Conservation (phyloP, 2,888 invertebrate species). For the Platypus cylindrus region DNA sequence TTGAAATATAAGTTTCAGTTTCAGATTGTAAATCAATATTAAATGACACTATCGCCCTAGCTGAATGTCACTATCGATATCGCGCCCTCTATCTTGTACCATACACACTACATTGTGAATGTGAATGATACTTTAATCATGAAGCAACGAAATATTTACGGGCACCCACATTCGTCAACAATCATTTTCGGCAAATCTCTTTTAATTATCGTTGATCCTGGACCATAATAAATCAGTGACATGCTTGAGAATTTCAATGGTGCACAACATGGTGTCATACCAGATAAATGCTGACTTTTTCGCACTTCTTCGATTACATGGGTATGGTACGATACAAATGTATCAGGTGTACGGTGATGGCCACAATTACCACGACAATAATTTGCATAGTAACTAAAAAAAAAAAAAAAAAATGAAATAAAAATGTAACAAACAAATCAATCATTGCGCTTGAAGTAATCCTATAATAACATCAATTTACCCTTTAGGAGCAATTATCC, state of each 20-base stretch:
- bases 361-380: constrained; percentile 87
- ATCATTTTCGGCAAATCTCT: constrained; percentile 92
- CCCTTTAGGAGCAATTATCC: constrained; percentile 54
- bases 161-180: constrained; percentile 91
- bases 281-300: constrained; percentile 57
- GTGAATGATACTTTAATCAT: too few relatives aligned
- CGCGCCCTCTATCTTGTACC: too few relatives aligned
- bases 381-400: constrained; percentile 75
- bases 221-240: constrained; percentile 85
- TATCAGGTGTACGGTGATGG: constrained; percentile 63
- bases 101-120: too few relatives aligned
- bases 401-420: constrained; percentile 1
- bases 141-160: too few relatives aligned
- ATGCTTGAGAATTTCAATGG: constrained; percentile 85
- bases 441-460: background rate
- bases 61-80: too few relatives aligned
- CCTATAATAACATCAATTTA: constrained; percentile 14
- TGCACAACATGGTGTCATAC: constrained; percentile 84
- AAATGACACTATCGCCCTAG: too few relatives aligned
- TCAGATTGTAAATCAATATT: too few relatives aligned
- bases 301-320: constrained; percentile 85
- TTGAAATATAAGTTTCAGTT: too few relatives aligned
- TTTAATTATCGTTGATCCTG: constrained; percentile 82
- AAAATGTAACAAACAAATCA: background rate
- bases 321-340: constrained; percentile 77